A percentile compares a stretch with the other conserved stretches of the same genome.
Evolutionary conservation across 2,113 vertebrate species (phyloP).

Genomic region (Sceloporus tristichus): DNA sequence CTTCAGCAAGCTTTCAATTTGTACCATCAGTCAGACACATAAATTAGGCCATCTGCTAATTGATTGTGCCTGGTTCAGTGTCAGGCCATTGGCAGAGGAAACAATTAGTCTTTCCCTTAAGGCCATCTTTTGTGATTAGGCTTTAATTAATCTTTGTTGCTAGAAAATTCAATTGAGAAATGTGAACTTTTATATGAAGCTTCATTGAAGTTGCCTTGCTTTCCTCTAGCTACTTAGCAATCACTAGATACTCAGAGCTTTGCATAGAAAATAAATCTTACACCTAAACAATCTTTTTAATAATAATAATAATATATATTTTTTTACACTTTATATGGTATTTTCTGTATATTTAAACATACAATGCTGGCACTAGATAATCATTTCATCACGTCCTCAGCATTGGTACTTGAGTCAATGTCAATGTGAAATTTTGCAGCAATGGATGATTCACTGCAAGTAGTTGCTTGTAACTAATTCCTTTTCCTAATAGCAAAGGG

Average conservation of each 20-base stretch:
- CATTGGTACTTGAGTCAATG: neutral
- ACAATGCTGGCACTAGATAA: slow-evolving; percentile 1
- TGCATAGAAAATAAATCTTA: neutral
- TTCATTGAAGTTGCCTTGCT: neutral
- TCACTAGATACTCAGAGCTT: neutral
- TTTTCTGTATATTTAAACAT: neutral
- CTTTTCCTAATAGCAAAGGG: neutral
- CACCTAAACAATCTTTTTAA: neutral
- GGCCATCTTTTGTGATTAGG: slow-evolving; percentile 32
- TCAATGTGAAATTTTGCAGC: neutral
- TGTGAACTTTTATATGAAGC: slow-evolving; percentile 12
- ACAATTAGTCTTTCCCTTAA: slow-evolving; percentile 33
- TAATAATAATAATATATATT: too few relatives aligned
- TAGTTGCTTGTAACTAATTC: too few relatives aligned
- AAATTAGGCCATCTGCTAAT: slow-evolving; percentile 41
- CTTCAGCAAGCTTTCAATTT: slow-evolving; percentile 22
- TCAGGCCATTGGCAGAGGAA: slow-evolving; percentile 28
- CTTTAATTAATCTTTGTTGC: slow-evolving; percentile 41
- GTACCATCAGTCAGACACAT: slow-evolving; percentile 16
- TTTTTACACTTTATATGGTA: neutral
- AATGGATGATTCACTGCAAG: neutral
- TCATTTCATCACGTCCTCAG: slow-evolving; percentile 30
- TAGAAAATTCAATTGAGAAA: slow-evolving; percentile 29
- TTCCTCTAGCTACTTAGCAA: neutral
- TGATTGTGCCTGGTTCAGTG: slow-evolving; percentile 34